Evolutionary conservation across 2,888 invertebrate genomes (phyloP), one percentile per base, ranked within the genome.

Genomic region (Dusona sp.): DNA sequence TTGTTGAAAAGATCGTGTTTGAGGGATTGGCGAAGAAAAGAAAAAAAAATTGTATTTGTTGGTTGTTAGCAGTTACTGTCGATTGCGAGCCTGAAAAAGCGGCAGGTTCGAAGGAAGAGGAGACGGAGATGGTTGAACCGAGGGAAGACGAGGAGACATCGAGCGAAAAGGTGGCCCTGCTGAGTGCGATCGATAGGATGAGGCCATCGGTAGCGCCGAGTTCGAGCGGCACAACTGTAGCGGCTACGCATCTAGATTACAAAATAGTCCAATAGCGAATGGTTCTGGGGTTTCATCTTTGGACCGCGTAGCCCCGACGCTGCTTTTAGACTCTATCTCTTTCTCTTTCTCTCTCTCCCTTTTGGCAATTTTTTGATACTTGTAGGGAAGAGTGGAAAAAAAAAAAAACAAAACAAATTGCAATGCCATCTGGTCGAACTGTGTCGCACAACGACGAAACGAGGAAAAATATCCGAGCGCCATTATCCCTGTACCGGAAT

Each of bases 91-190:
- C 88, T 72, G 90, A 90, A 81, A 87, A 87, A 72, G 89, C 90
- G 65, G 86, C 79, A n/a, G 90, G 86, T 68, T 90, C 90, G 67
- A 91, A 95, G 90, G 94, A 89, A 38, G 90, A 90, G 61, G 61
- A 61, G 29, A 61, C 61, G 61, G 29, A 29, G 29, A 61, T 16
- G 73, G 89, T 88, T 72, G 92, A 92, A 42, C 91, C 91, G 89
- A 92, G 91, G 89, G 95, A 95, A 90, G 95, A 91, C 48, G 93
- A 93, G 82, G 92, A 92, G 48, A 90, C 95, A 89, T 94, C 94
- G 88, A 95, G 94, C 88, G 95, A 95, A 91, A 95, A 95, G 91
- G 95, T 95, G 86, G 95, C 95, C 79, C 94, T 96, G 89, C 92
- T 96, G 88, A 94, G 95, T 88, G 91, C 95, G 92, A 95, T 95